Conservation (phyloP, 2,113 vertebrate species). For the Cottus gobio region DNA sequence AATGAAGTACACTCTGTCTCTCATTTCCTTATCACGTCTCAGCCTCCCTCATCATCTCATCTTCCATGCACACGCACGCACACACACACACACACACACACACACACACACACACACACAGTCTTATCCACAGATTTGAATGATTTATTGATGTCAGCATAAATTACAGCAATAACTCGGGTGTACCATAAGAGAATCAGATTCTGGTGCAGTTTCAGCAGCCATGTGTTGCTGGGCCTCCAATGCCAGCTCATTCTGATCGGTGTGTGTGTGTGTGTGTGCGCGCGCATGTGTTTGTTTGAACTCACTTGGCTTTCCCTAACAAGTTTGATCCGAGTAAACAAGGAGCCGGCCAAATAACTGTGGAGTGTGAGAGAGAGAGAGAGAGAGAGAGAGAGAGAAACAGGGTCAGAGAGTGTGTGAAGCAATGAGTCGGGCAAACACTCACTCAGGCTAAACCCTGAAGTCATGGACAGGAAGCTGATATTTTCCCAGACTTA, state of each 20-base stretch:
- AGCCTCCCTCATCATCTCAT: constrained; percentile 24
- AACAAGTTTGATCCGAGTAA: constrained; percentile 67
- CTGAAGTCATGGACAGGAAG: constrained; percentile 71
- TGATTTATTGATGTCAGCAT: constrained; percentile 63
- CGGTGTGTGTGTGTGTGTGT: constrained; percentile 20
- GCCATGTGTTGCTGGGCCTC: constrained; percentile 17
- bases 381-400: background rate
- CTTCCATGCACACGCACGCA: background rate
- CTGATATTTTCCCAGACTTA: constrained; percentile 81
- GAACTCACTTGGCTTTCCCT: constrained; percentile 50
- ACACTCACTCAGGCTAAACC: constrained; percentile 50
- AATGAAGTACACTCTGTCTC: constrained; percentile 28
- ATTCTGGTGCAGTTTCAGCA: constrained; percentile 28
- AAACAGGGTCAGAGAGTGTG: constrained; percentile 54
- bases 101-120: background rate
- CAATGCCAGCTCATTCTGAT: constrained; percentile 34
- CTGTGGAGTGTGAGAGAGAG: constrained; percentile 21
- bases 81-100: background rate
- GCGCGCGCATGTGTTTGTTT: constrained; percentile 36
- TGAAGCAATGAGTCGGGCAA: constrained; percentile 48
- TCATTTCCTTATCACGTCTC: constrained; percentile 34
- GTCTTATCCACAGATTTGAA: constrained; percentile 16
- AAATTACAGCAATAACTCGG: constrained; percentile 43
- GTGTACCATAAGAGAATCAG: constrained; percentile 31
- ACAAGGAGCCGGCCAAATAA: constrained; percentile 57